Conservation (phyloP, 2,888 invertebrate genomes). For the Apamea sordens region DNA sequence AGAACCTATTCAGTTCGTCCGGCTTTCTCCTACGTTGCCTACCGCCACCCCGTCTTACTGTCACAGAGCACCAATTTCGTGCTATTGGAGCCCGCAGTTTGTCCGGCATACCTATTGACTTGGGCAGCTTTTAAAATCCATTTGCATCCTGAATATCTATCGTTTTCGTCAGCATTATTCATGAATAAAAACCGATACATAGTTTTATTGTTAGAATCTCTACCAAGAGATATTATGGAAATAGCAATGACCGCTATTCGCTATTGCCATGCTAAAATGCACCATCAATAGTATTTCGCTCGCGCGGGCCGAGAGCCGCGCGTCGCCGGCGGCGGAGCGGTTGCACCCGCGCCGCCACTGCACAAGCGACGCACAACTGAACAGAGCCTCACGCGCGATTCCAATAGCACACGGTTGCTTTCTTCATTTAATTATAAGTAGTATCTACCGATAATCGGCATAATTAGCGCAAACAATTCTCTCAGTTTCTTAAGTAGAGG, state of each 20-base stretch:
- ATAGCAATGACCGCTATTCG: no score
- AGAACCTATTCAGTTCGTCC: neutral
- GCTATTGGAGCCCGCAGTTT: neutral
- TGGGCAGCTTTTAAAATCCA: neutral
- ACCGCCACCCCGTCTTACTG: no score
- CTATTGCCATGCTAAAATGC: neutral
- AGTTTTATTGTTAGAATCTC: neutral
- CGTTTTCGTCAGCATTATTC: neutral
- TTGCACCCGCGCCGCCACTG: constrained; percentile 55
- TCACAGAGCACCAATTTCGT: neutral
- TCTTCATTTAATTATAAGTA: constrained; percentile 88
- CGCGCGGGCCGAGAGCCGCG: neutral
- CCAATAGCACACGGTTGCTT: constrained; percentile 87
- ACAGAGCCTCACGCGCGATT: constrained; percentile 83
- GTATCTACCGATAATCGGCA: constrained; percentile 86
- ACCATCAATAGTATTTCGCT: neutral
- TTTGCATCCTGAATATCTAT: neutral
- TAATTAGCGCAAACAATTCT: constrained; percentile 85
- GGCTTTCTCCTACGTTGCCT: neutral
- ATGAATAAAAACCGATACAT: neutral
- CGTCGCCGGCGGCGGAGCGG: neutral
- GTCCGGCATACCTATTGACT: neutral
- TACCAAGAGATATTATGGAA: neutral
- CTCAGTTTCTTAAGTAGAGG: constrained; percentile 89
- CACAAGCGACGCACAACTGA: constrained; percentile 85